A percentile compares a stretch with the other conserved stretches of the same genome.
These are phyloP conservation scores for Lycodopsis pacificus DNA, from an alignment of 2,797 vertebrate species.

Conservation along the genomic window DNA sequence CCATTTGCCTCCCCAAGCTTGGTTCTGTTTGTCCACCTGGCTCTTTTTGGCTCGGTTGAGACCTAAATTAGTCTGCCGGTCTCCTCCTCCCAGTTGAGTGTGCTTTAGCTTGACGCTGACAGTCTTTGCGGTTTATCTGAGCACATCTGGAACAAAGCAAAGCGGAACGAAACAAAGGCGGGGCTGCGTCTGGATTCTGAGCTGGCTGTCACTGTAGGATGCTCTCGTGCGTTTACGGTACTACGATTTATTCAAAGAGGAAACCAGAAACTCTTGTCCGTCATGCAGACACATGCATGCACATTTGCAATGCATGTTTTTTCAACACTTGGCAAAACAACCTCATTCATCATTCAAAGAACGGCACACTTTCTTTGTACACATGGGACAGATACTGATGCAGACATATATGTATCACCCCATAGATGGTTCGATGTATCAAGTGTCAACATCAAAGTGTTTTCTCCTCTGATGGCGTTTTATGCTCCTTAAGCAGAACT, in stretches of 20 bases:
- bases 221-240: conserved; percentile 41
- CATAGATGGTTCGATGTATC: conserved; percentile 19
- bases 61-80: conserved; percentile 33
- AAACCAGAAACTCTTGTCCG: conserved; percentile 37
- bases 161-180: conserved; percentile 42
- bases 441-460: conserved; percentile 51
- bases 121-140: conserved; percentile 46
- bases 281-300: conserved; percentile 27
- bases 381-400: neutral
- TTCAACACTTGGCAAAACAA: conserved; percentile 18
- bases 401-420: neutral
- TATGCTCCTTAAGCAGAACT: conserved; percentile 43
- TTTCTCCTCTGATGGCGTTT: conserved; percentile 28
- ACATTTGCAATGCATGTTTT: conserved; percentile 26
- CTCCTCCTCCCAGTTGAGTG: conserved; percentile 41
- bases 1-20: conserved; percentile 41
- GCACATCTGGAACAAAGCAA: conserved; percentile 78
- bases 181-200: conserved; percentile 51
- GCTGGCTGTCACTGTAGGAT: conserved; percentile 45
- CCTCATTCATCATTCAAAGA: conserved; percentile 7
- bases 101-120: conserved; percentile 37
- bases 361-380: conserved; percentile 6
- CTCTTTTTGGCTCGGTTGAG: conserved; percentile 62
- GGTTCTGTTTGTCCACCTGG: conserved; percentile 80
- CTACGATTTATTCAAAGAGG: conserved; percentile 55